phyloP scores from a whole-genome alignment of 2,797 vertebrate species.

The Nannoperca australis region DNA sequence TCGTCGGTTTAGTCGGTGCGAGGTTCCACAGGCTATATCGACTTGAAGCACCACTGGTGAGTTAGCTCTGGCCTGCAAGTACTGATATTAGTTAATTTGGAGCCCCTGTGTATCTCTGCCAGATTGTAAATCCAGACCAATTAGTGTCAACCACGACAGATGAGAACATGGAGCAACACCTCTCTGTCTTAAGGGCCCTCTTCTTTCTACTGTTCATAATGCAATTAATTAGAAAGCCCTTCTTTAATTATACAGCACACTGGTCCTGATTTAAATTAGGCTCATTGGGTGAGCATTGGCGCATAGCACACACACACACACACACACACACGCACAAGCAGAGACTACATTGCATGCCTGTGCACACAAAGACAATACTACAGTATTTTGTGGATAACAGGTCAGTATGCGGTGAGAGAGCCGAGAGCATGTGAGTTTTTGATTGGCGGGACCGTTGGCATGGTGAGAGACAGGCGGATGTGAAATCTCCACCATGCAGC shows the following conservation, averaged over 20 bases:
- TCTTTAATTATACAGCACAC: constrained; percentile 65
- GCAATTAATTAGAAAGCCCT: constrained; percentile 66
- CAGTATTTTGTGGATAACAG: constrained; percentile 8
- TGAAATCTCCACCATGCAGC: constrained; percentile 49
- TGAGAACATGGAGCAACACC: constrained; percentile 62
- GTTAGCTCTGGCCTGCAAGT: constrained; percentile 33
- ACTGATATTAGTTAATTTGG: constrained; percentile 39
- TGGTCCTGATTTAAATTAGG: constrained; percentile 64
- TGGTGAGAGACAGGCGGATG: constrained; percentile 45
- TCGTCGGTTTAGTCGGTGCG: neutral
- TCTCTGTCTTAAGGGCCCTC: constrained; percentile 63
- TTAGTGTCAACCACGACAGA: constrained; percentile 58
- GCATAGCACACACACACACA: constrained; percentile 20
- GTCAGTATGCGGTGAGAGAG: constrained; percentile 6
- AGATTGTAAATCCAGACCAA: constrained; percentile 66
- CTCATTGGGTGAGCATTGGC: constrained; percentile 28
- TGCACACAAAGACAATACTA: constrained; percentile 4
- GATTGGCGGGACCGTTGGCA: constrained; percentile 55
- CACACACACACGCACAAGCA: no score
- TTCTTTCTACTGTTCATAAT: constrained; percentile 67
- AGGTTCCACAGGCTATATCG: constrained; percentile 9
- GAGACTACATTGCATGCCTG: neutral
- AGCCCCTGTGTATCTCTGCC: constrained; percentile 40
- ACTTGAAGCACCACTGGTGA: constrained; percentile 1
- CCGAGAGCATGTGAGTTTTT: constrained; percentile 21